Evolutionary conservation across 2,113 vertebrate species (phyloP), one percentile per base, ranked within the genome.

Genomic region (Myotis davidii): DNA sequence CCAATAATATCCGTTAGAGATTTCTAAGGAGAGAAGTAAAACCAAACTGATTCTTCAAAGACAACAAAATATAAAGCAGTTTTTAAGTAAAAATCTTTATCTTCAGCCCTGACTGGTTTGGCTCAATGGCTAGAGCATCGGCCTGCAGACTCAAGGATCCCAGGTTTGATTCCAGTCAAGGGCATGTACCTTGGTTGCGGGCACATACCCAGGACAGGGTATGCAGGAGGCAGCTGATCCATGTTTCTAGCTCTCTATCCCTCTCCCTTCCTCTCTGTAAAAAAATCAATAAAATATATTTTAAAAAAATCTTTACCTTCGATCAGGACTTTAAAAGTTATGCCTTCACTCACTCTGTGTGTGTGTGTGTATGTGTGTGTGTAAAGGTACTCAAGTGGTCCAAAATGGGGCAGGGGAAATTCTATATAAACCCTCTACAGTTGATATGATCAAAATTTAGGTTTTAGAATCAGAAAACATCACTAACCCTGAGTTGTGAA

Each of bases 401-500:
- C 42, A 37, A 83, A 89, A 25, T 2, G 9, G 59, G 6, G 48
- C 1, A 23, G 18, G 12, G 61, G 59, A 20, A 29, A 27, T 52
- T 10, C 23, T 17, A 20, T 1, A 7, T 9, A 20, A 56, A 65
- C 9, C 17, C 4, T 48, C 20, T 21, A 14, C 2, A 37, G 32
- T 29, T 4, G 27, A 74, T 23, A 39, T 6, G 59, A 84, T 48
- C 65, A 32, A 27, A n/a, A 9, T 13, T 9, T 32, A 70, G 12
- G 56, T 91, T 54, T 11, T n/a, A 61, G 59, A 94, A 78, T 78
- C 84, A 18, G 39, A 56, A 73, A 72, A 65, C 1, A 34, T 72
- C 54, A 97, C 99, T 98, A 92, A 99, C 99, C 99, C 99, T 98
- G 97, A 99, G 98, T 94, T 99, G 99, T 61, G 99, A 92, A 2